These are phyloP conservation scores for Pseudococcus longispinus DNA, from an alignment of 2,888 invertebrate species.

Conservation along the genomic window DNA sequence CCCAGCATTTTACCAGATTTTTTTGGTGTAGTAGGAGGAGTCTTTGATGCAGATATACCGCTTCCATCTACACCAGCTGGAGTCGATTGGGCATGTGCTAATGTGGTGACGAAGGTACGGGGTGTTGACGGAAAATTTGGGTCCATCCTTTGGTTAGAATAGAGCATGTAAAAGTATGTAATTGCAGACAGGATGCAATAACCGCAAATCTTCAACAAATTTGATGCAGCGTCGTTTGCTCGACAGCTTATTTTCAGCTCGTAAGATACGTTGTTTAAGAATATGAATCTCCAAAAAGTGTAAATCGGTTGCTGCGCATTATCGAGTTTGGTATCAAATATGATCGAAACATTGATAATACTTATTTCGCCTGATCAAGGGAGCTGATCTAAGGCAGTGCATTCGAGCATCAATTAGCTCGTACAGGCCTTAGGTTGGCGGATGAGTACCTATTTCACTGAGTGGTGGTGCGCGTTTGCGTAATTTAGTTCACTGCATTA, in stretches of 20 bases:
- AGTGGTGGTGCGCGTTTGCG: not conserved
- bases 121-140: constrained; percentile 43
- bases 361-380: not conserved
- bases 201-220: not conserved
- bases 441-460: not conserved
- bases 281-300: not conserved
- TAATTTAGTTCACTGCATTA: not conserved
- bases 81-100: constrained; percentile 62
- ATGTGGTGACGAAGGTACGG: constrained; percentile 60
- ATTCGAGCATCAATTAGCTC: not conserved
- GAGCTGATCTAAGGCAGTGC: not conserved
- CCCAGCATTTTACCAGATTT: constrained; percentile 89
- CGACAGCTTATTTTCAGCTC: not conserved
- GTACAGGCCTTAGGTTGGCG: too few relatives aligned
- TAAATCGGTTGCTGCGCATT: not conserved
- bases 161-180: not conserved
- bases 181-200: not conserved
- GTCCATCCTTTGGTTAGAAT: not conserved
- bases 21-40: constrained; percentile 79
- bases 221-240: not conserved
- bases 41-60: constrained; percentile 67
- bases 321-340: not conserved
- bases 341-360: constrained; percentile 21
- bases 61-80: constrained; percentile 60
- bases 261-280: not conserved